Conservation (phyloP, 1,140 invertebrate species). For the Diplogasteroides magnus region DNA sequence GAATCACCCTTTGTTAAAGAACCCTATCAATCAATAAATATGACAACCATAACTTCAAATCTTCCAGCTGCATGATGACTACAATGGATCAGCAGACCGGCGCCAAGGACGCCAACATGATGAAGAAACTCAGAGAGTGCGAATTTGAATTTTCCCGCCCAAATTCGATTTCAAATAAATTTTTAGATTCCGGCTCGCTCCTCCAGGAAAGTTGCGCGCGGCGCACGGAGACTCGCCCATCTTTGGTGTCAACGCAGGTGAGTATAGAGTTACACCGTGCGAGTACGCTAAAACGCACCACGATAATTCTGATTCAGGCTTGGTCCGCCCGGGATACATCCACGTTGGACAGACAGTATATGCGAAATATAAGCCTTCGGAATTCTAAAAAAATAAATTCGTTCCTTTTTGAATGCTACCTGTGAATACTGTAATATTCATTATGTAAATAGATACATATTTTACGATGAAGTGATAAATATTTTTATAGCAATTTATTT, state of each 20-base stretch:
- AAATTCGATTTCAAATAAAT: too few species aligned
- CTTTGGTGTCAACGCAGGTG: constrained; percentile 15
- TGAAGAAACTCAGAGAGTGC: constrained; percentile 41
- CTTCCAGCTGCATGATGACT: constrained; percentile 41
- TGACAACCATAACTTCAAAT: too few species aligned
- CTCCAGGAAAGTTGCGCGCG: constrained; percentile 20
- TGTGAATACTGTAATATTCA: too few species aligned
- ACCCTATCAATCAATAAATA: too few species aligned
- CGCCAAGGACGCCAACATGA: constrained; percentile 41
- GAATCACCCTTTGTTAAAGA: too few species aligned
- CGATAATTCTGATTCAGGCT: constrained; percentile 1
- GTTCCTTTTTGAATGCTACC: too few species aligned
- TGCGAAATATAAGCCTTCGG: constrained; percentile 16
- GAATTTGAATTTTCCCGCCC: not conserved
- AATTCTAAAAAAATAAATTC: too few species aligned
- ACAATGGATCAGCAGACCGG: constrained; percentile 50
- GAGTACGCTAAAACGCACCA: too few species aligned
- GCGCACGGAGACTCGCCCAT: constrained; percentile 9
- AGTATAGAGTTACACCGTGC: too few species aligned
- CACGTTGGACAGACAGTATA: constrained; percentile 18
- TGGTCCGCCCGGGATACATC: constrained; percentile 8
- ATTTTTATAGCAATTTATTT: too few species aligned
- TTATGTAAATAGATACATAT: too few species aligned
- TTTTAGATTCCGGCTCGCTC: constrained; percentile 32
- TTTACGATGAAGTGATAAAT: too few species aligned